Base-by-base conservation (phyloP, 35 echinoderm and acorn worm species). In the Ophiothrix spiculata region DNA sequence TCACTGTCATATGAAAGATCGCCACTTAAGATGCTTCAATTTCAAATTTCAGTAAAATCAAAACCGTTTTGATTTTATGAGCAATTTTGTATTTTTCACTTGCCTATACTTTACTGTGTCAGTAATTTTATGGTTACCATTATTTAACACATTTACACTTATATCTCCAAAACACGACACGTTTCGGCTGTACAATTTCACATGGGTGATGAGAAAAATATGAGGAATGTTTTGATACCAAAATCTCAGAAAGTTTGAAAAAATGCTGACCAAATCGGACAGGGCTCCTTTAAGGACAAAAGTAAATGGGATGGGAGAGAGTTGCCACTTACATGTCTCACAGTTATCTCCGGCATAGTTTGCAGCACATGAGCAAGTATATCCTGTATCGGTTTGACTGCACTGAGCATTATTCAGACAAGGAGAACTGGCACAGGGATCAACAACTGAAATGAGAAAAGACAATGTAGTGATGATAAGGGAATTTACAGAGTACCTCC, bases 291-390 rank as follows among this genome's bases (percentile, higher is more conserved):
- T 49, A 49, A 49, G 6, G 19, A 6, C 6, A 49, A 49, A 6
- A 76, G n/a, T 28, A 35, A 12, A 15, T 69, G 14, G 11, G 12
- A 45, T 32, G 39, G 1, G 56, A 73, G 11, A 10, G 12, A 32
- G 32, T 64, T 84, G 25, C 1, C 35, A 87, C 74, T 77, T 83
- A 89, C 87, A 32, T 77, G 64, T 89, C 77, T 89, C 56, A 82
- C 87, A 89, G 39, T 75, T 79, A 3, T 32, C 21, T 16, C 87
- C 87, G 25, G 56, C 15, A 38, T 74, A 89, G 17, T 40, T 63
- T 32, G 32, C 16, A 23, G 0, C 17, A 75, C 87, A 89, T 3
- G 36, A 31, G 77, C 86, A 90, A 0, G 39, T 83, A 39, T 81
- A 92, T 37, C 36, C 64, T 41, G 37, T 38, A 31, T 33, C 81